Evolutionary conservation across 2,888 invertebrate genomes (phyloP).

Genomic region (Drosophila kanekoi): DNA sequence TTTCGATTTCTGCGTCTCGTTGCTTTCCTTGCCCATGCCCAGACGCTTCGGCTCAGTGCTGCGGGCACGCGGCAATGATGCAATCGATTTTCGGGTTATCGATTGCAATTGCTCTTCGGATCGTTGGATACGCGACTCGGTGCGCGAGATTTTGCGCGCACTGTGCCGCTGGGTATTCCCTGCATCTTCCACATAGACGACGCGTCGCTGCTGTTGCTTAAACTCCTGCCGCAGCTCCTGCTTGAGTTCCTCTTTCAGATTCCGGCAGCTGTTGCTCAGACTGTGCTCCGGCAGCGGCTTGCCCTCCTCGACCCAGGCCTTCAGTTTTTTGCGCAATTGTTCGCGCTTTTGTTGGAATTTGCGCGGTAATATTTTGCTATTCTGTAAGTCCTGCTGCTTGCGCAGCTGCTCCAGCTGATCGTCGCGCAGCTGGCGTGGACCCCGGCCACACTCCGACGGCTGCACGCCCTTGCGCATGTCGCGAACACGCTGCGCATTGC

Average conservation of each 20-base stretch:
- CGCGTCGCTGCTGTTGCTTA: conserved; percentile 9
- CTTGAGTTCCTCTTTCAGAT: not conserved
- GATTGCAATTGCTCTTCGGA: conserved; percentile 1
- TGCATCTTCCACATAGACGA: not conserved
- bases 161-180: not conserved
- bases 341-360: conserved; percentile 36
- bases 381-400: conserved; percentile 27
- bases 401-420: conserved; percentile 36
- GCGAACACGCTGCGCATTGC: conserved; percentile 23
- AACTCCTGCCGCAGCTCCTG: not conserved
- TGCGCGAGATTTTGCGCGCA: not conserved
- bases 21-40: conserved; percentile 1
- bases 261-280: not conserved
- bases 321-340: conserved; percentile 16
- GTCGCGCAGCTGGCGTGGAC: conserved; percentile 1
- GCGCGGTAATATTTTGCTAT: conserved; percentile 18
- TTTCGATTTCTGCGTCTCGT: not conserved
- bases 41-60: not conserved
- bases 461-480: conserved; percentile 3
- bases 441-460: not conserved
- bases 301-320: conserved; percentile 31
- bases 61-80: not conserved
- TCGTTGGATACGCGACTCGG: not conserved
- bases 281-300: conserved; percentile 16
- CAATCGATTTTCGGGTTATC: not conserved